Evolutionary conservation across 2,113 vertebrate genomes (phyloP).

Genomic region (Myiagra hebetior): DNA sequence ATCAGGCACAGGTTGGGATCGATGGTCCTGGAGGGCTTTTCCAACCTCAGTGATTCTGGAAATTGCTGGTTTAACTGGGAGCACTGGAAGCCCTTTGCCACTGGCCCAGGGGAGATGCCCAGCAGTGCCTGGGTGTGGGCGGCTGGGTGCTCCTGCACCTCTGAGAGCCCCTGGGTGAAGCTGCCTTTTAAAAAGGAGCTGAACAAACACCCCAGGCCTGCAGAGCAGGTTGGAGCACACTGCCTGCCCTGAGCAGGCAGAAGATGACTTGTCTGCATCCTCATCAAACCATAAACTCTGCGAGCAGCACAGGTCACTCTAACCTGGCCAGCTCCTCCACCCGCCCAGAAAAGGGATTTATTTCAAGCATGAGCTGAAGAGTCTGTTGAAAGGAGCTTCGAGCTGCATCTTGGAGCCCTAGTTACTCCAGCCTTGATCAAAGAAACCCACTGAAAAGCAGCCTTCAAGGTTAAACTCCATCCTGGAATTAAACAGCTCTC

Average conservation of each 20-base stretch:
- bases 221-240: not conserved
- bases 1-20: not conserved
- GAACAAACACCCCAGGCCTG: not conserved
- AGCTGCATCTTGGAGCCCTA: not conserved
- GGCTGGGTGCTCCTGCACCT: not conserved
- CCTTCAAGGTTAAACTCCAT: not conserved
- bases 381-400: not conserved
- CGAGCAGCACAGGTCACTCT: not conserved
- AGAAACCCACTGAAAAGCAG: not conserved
- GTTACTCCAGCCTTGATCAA: not conserved
- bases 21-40: not conserved
- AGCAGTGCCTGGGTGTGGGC: not conserved
- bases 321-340: not conserved
- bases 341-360: not conserved
- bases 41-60: not conserved
- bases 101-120: not conserved
- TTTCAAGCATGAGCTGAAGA: not conserved
- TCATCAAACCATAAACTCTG: not conserved
- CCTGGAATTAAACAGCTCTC: not conserved
- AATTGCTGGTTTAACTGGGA: not conserved
- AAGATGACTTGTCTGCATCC: not conserved
- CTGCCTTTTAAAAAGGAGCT: not conserved
- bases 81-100: not conserved
- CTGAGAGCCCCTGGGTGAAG: not conserved
- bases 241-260: not conserved